These are phyloP conservation scores for Petrocephalus sullivani DNA, from an alignment of 2,797 vertebrate species.

Conservation along the genomic window DNA sequence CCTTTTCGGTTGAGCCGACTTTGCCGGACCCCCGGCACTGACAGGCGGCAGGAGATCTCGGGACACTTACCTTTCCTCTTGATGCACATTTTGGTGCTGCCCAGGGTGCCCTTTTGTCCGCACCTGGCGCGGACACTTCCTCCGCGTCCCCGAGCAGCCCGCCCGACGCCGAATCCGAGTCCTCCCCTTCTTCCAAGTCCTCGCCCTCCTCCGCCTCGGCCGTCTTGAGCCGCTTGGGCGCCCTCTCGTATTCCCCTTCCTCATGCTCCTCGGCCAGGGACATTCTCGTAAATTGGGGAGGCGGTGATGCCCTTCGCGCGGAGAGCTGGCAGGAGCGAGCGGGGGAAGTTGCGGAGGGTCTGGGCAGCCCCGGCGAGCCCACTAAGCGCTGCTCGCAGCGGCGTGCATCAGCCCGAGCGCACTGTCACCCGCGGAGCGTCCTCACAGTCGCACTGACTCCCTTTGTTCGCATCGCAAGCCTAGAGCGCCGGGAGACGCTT, in stretches of 20 bases:
- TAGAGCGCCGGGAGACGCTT: slow-evolving; percentile 27
- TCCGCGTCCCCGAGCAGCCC: slow-evolving; percentile 43
- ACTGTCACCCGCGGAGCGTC: slow-evolving; percentile 19
- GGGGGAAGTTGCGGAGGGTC: slow-evolving; percentile 9
- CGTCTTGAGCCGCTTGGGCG: slow-evolving; percentile 72
- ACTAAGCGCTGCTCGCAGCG: neutral
- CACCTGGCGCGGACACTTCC: slow-evolving; percentile 18
- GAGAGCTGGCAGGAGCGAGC: neutral
- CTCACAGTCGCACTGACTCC: slow-evolving; percentile 22
- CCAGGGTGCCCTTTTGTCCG: neutral
- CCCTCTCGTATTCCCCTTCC: slow-evolving; percentile 69
- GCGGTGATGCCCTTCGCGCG: neutral
- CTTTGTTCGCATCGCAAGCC: slow-evolving; percentile 25
- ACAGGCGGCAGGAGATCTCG: neutral
- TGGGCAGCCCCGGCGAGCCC: neutral
- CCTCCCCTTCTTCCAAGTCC: slow-evolving; percentile 62
- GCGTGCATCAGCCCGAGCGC: slow-evolving; percentile 14
- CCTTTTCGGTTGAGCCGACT: neutral
- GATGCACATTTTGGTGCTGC: slow-evolving; percentile 12
- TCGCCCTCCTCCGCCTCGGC: slow-evolving; percentile 69
- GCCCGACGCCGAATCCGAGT: slow-evolving; percentile 47
- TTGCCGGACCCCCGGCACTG: neutral
- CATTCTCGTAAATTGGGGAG: slow-evolving; percentile 26
- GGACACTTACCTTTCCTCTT: slow-evolving; percentile 14
- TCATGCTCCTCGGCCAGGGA: slow-evolving; percentile 59